A percentile compares a stretch with the other conserved stretches of the same genome.
Conservation (phyloP, 2,113 vertebrate species). For the Scomber colias region DNA sequence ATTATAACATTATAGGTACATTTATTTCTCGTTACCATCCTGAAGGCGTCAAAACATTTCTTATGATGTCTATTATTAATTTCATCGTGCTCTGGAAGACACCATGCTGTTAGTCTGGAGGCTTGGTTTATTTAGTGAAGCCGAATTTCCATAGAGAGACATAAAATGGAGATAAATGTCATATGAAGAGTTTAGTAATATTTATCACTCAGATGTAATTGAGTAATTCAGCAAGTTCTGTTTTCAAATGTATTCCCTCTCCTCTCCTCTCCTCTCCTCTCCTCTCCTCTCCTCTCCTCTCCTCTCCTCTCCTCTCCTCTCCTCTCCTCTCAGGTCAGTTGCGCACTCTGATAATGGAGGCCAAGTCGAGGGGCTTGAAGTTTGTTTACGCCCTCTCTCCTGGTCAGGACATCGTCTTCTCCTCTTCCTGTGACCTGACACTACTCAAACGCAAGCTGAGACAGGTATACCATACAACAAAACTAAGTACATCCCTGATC, state of each 20-base stretch:
- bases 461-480: constrained; percentile 80
- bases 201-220: not conserved
- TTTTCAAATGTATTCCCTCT: not conserved
- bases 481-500: no score
- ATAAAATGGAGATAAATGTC: not conserved
- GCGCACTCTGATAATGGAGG: constrained; percentile 83
- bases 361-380: constrained; percentile 79
- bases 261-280: not conserved
- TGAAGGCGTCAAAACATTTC: not conserved
- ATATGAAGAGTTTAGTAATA: no score
- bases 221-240: not conserved
- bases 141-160: not conserved
- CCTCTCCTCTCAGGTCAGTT: constrained; percentile 78
- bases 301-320: not conserved
- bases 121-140: not conserved
- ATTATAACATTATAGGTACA: not conserved
- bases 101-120: not conserved
- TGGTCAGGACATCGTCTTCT: constrained; percentile 92
- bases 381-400: constrained; percentile 91
- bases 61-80: not conserved
- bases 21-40: not conserved
- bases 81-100: not conserved
- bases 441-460: constrained; percentile 90
- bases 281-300: constrained; percentile 13
- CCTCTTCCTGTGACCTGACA: constrained; percentile 86